Evolutionary conservation across 2,888 invertebrate genomes (phyloP), one percentile per base, ranked within the genome.

Genomic region (Pristionchus maxplancki): DNA sequence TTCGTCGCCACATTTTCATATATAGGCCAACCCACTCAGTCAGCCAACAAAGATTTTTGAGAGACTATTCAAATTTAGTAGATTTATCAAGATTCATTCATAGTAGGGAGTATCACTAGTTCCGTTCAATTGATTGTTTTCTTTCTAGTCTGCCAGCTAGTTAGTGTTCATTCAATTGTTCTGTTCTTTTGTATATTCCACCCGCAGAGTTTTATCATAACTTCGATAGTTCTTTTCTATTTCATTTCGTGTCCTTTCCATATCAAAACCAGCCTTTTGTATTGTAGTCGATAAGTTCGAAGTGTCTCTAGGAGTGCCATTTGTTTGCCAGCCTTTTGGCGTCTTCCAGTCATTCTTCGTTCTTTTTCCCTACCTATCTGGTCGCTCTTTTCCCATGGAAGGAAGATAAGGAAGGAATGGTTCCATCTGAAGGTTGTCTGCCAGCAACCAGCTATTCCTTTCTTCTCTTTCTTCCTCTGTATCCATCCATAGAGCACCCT

Each of bases 341-440:
- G 13, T 58, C 62, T 31, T 37, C 40, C 31, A 28, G n/a, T 31
- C 44, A 44, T 85, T 64, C 64, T 50, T 64, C 48, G 40, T 31
- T 24, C 85, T 34, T 85, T 81, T 64, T 64, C 64, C n/a, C 37
- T 40, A 58, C 34, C n/a, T 11, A 1, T n/a, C 28, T 13, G 44
- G 40, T 81, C 15, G 28, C 44, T 85, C 62, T 85, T 40, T 64
- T n/a, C 62, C 85, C 64, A 37, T n/a, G 64, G 40, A 64, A 37
- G 50, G 64, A 8, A n/a, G 50, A 85, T 64, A 24, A 71, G 71
- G 31, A 13, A 28, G 71, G 34, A 71, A 67, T 50, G 86, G 71
- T 86, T 86, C 86, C 86, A 87, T 87, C 86, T 71, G 86, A 71
- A n/a, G 86, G 50, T 87, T 71, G 86, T 87, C 86, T 87, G 86